These are phyloP conservation scores for Sciurus niger DNA, from an alignment of 2,113 vertebrate genomes.

Conservation along the genomic window DNA sequence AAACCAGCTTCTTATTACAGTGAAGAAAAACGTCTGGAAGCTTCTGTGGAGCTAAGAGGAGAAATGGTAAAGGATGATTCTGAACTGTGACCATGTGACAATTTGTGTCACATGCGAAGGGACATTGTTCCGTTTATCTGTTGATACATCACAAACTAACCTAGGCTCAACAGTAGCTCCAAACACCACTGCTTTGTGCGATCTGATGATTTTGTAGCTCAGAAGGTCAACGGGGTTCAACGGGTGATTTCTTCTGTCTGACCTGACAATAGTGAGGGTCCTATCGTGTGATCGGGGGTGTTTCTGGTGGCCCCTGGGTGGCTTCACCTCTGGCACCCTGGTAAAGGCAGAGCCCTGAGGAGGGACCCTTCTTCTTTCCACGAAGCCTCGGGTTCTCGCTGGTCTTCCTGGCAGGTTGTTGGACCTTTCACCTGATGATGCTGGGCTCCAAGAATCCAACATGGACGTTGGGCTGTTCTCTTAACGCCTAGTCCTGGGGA, in stretches of 20 bases:
- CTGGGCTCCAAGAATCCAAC: not conserved
- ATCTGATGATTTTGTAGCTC: not conserved
- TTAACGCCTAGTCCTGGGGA: not conserved
- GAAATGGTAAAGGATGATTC: not conserved
- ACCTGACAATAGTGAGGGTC: not conserved
- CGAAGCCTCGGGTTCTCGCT: not conserved
- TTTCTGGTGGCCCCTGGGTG: not conserved
- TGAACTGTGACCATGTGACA: not conserved
- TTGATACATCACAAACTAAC: not conserved
- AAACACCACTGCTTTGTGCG: not conserved
- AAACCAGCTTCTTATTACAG: not conserved
- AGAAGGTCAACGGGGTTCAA: not conserved
- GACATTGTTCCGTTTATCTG: fast-evolving
- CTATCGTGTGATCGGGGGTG: not conserved
- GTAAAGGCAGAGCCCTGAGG: not conserved
- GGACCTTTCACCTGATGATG: not conserved
- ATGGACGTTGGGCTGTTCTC: not conserved
- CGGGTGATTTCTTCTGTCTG: not conserved
- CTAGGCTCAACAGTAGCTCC: not conserved
- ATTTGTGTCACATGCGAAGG: not conserved
- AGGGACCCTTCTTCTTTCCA: not conserved
- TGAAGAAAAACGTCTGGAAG: not conserved
- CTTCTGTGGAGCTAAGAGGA: not conserved
- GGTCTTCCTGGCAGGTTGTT: not conserved
- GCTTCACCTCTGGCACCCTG: not conserved